Evolutionary conservation across 2,113 vertebrate genomes (phyloP), one percentile per base, ranked within the genome.

Genomic region (Cyanoliseus patagonus): DNA sequence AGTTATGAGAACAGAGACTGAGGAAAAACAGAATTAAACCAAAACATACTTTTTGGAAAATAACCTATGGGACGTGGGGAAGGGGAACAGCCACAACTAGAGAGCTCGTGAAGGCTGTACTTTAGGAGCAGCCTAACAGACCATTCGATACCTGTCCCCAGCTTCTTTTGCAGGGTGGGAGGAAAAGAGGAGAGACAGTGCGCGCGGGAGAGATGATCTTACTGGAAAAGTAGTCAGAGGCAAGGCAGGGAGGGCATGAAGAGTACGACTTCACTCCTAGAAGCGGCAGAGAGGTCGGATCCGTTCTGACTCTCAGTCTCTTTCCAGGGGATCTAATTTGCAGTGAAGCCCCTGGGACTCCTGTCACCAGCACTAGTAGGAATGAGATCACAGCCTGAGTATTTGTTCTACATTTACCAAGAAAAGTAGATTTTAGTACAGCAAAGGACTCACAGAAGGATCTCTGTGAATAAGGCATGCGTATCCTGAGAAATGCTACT

Each of bases 301-400:
- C 93, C 1, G 2, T 73, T 85, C 94, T 76, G 92, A 62, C 83
- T 90, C 88, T 78, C 74, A 17, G 66, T 37, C 72, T 94, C 77
- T 89, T 96, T 94, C 92, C 92, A 89, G 59, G 86, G 92, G 92
- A 96, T 96, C 92, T 90, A 73, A 96, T 94, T 83, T 94, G 80
- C 86, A 86, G 77, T n/a, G 88, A 94, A 97, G 91, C 94, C 94
- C 83, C 67, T 76, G 94, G 78, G 96, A 96, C 78, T 91, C 74
- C 78, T 84, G 86, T 90, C 96, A 91, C 88, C 9, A 0, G 84
- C 91, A 77, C 84, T 35, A 63, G 74, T 7, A 92, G 83, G 62
- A 94, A 88, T 89, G 95, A 94, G 96, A 95, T 95, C 96, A 89
- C 88, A 96, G 96, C 86, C 70, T 19, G 72, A 85, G 70, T n/a